These are phyloP conservation scores for Chaunax sp. DNA, from an alignment of 2,797 vertebrate species.

Conservation along the genomic window DNA sequence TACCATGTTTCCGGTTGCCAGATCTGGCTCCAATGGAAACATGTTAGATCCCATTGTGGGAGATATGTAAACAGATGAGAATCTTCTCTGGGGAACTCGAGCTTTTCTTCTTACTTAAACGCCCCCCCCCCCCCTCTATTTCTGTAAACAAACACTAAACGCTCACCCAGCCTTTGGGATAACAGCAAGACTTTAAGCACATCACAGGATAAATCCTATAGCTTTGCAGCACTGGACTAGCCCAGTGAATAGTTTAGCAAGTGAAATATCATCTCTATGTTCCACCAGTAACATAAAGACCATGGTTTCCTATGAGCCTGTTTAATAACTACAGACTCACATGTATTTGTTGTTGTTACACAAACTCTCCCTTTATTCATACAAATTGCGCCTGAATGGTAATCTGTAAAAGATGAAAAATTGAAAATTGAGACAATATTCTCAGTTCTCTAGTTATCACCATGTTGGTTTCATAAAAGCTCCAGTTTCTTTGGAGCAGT, in stretches of 20 bases:
- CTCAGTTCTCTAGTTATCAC: not conserved
- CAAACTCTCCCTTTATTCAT: not conserved
- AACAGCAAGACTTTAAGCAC: slow-evolving; percentile 63
- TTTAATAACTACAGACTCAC: not conserved
- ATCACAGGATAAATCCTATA: slow-evolving; percentile 54
- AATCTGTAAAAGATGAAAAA: not conserved
- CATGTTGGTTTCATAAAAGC: not conserved
- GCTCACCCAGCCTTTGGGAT: slow-evolving; percentile 50
- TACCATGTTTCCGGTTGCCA: slow-evolving; percentile 77
- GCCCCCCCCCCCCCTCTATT: slow-evolving; percentile 25
- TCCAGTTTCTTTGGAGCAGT: not conserved
- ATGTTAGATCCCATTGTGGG: slow-evolving; percentile 77
- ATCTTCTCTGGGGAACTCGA: slow-evolving; percentile 59
- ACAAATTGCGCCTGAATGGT: not conserved
- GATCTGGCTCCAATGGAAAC: slow-evolving; percentile 72
- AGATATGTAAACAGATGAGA: slow-evolving; percentile 83
- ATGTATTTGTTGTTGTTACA: not conserved
- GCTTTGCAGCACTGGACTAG: slow-evolving; percentile 17
- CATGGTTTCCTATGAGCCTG: not conserved
- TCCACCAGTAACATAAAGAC: not conserved
- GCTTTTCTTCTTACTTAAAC: slow-evolving; percentile 60
- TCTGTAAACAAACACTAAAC: slow-evolving; percentile 72
- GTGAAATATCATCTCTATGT: not conserved
- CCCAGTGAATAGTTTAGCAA: slow-evolving; percentile 5
- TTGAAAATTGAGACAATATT: too few species aligned